Base-by-base conservation (phyloP, 2,113 vertebrate species). In the Oncorhynchus kisutch region DNA sequence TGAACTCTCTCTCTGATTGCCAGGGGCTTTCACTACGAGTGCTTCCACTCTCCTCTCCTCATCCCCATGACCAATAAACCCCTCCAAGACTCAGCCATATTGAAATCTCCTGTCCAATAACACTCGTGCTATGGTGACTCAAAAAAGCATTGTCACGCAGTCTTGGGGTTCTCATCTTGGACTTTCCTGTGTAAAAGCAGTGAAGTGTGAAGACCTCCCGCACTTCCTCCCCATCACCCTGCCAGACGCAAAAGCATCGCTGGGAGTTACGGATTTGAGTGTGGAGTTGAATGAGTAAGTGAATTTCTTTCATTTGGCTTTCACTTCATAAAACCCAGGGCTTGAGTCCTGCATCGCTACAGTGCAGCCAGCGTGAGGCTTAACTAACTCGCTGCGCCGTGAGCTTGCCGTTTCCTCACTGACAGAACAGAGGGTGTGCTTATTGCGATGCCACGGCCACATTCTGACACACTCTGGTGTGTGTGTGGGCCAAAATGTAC, bases 1-100 rank as follows among this genome's bases (percentile, higher is more conserved):
- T 73, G 83, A 85, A 78, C 16, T 59, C 6, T 80, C 81, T 82
- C 73, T 86, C 75, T 87, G 87, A 89, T 90, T 90, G 88, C 87
- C 84, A 74, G 81, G 71, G 88, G 86, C 79, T 12, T 81, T n/a
- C 64, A 5, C 64, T 77, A 64, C 51, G 77, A 85, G 82, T 16
- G 51, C 1, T 3, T 54, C 3, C 51, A 16, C 51, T 86, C 81
- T 73, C 68, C 24, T 72, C 66, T 72, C 77, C 25, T 34, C 24
- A 22, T 24, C 45, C 45, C 69, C 4, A 20, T 18, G 16, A 31
- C 22, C 39, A 45, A 31, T 34, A 13, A 86, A 77, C 82, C 82
- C 73, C 8, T 70, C 39, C 34, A 45, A 45, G 39, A 24, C 60
- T 24, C 71, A 12, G 81, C 78, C 81, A 78, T 73, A 81, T 85